Evolutionary conservation across 35 echinoderm and acorn worm genomes (phyloP).

Genomic region (Diadema setosum): DNA sequence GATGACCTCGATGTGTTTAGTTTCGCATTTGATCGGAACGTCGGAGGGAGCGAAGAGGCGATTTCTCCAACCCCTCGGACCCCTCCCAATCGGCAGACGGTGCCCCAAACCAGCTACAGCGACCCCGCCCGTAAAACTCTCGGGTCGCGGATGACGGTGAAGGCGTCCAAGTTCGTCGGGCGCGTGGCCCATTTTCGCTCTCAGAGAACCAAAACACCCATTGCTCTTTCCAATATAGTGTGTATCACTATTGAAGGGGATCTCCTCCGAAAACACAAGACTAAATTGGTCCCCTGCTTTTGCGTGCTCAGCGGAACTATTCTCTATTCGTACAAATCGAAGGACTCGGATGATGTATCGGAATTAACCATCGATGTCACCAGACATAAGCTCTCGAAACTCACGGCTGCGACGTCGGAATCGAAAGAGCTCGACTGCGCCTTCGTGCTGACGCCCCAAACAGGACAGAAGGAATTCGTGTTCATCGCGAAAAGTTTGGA

Average conservation of each 20-base stretch:
- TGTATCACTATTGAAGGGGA: neutral
- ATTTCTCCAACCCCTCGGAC: neutral
- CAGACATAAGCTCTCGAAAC: neutral
- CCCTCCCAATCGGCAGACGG: neutral
- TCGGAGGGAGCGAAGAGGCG: too few species aligned
- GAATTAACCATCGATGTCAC: neutral
- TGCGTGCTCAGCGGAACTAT: neutral
- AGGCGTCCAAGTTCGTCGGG: neutral
- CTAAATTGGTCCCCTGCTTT: neutral
- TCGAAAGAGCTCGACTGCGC: neutral
- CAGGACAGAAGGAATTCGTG: neutral
- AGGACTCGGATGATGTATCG: neutral
- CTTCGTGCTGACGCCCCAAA: neutral
- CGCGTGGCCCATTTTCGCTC: neutral
- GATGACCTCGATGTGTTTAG: neutral
- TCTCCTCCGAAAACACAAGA: slow-evolving; percentile 1
- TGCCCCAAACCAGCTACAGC: neutral
- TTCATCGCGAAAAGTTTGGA: neutral
- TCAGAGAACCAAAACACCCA: neutral
- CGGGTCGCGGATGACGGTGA: neutral
- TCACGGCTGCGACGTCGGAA: neutral
- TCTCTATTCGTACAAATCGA: neutral
- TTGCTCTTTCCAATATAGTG: neutral
- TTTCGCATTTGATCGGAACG: too few species aligned
- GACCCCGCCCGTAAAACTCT: neutral